Conservation (phyloP, 1,140 invertebrate species). For the Eurytemora carolleeae region DNA sequence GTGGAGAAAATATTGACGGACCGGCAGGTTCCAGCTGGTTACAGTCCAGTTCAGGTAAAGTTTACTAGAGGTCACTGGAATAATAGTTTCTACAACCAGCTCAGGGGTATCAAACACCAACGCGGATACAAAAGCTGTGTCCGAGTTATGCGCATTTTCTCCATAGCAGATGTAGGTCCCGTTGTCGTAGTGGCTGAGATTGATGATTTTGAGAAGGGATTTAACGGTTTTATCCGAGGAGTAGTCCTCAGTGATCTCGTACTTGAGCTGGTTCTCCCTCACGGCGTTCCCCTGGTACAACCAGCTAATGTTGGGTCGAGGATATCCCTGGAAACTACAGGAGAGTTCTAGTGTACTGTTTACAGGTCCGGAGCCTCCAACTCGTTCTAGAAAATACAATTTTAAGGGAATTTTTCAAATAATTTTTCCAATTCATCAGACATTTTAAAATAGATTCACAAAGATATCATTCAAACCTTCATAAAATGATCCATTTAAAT, state of each 20-base stretch:
- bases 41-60: constrained; percentile 65
- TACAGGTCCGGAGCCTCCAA: background rate
- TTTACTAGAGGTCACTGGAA: constrained; percentile 45
- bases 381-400: too few relatives aligned
- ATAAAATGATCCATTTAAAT: too few relatives aligned
- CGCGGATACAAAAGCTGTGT: background rate
- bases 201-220: background rate
- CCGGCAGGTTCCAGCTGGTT: constrained; percentile 47
- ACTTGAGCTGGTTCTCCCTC: background rate
- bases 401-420: too few relatives aligned
- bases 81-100: constrained; percentile 46
- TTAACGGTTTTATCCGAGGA: background rate
- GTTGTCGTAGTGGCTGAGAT: constrained; percentile 6
- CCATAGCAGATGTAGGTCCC: constrained; percentile 14
- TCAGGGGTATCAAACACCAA: constrained; percentile 42
- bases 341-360: background rate
- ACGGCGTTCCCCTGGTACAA: background rate
- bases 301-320: background rate
- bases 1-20: constrained; percentile 23
- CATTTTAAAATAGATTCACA: too few relatives aligned
- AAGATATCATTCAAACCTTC: too few relatives aligned
- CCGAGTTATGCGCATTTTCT: constrained; percentile 10
- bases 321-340: background rate
- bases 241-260: background rate
- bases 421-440: too few relatives aligned